Percentiles rank a stretch among this genome's conserved stretches.
Evolutionary conservation across 2,797 vertebrate genomes (phyloP).

Genomic region (Morelia viridis): DNA sequence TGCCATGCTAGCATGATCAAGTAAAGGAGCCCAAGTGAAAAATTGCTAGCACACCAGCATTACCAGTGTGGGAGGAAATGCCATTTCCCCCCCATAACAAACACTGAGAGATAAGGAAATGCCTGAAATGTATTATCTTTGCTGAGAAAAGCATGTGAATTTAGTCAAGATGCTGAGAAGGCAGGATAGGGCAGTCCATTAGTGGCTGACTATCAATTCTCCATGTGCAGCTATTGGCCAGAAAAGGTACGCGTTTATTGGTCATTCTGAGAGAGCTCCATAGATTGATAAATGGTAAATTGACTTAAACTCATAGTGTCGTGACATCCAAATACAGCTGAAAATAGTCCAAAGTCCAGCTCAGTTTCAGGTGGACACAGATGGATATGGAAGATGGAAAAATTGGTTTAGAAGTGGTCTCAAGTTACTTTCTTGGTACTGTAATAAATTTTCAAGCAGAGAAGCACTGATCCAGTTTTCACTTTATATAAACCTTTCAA

Average conservation of each 20-base stretch:
- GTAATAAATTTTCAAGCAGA: constrained; percentile 4
- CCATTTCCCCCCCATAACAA: too few relatives aligned
- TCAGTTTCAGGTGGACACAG: background rate
- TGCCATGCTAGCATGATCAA: background rate
- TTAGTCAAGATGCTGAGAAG: background rate
- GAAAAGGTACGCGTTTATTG: background rate
- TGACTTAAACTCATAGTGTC: background rate
- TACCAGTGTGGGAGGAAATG: too few relatives aligned
- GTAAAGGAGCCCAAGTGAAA: background rate
- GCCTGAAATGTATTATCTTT: too few relatives aligned
- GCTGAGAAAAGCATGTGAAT: too few relatives aligned
- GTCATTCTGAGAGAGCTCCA: background rate
- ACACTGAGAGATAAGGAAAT: too few relatives aligned
- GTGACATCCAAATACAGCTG: background rate
- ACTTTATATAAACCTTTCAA: background rate
- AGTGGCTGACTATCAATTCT: background rate
- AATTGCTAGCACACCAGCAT: background rate
- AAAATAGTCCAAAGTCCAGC: background rate
- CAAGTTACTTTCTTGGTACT: background rate
- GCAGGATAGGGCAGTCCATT: background rate
- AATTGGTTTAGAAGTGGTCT: background rate
- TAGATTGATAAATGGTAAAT: background rate
- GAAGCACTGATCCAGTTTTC: background rate
- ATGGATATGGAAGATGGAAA: background rate
- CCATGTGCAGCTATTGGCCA: background rate